Evolutionary conservation across 2,797 vertebrate genomes (phyloP), one percentile per base, ranked within the genome.

Genomic region (Hybognathus amarus): DNA sequence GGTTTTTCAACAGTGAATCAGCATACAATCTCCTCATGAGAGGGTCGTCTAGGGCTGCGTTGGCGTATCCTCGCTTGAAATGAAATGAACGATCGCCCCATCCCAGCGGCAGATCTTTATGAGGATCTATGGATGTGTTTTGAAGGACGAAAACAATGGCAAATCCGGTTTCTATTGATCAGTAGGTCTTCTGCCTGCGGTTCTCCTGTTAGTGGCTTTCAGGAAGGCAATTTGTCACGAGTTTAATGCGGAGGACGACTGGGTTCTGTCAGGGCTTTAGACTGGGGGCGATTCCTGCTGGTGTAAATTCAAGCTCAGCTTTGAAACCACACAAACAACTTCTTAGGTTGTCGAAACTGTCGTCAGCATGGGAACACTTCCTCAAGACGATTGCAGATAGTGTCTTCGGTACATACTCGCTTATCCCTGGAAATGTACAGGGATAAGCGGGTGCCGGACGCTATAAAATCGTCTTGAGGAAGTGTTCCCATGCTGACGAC

Each of bases 151-250:
- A 92, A 93, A 93, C 89, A 91, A 89, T 90, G 87, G 91, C 89
- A 93, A 93, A 95, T 93, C 89, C 77, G 88, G 91, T 95, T 94
- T 93, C 87, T 93, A 95, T 94, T 91, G 94, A 95, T 94, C 91
- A 88, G 87, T 69, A 84, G 84, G 74, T 10, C 88, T 83, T 75
- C 86, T 87, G 88, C 68, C 64, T 45, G 66, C 63, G 77, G 78
- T 85, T 87, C 89, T 91, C 79, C 33, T 38, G n/a, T 79, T 84
- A 82, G 81, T 76, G 68, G 80, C 68, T 85, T 86, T 81, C 78
- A 77, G 64, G 67, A 76, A 27, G 64, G 71, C 69, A 54, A 30
- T 82, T 79, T 79, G 79, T 84, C 82, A 79, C 63, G 17, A 76
- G 38, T 73, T 82, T 83, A 83, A 82, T 33, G 50, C 40, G 47